Percentiles rank a stretch among this genome's conserved stretches.
These are phyloP conservation scores for Dicentrarchus labrax DNA, from an alignment of 2,113 vertebrate genomes.

Conservation along the genomic window DNA sequence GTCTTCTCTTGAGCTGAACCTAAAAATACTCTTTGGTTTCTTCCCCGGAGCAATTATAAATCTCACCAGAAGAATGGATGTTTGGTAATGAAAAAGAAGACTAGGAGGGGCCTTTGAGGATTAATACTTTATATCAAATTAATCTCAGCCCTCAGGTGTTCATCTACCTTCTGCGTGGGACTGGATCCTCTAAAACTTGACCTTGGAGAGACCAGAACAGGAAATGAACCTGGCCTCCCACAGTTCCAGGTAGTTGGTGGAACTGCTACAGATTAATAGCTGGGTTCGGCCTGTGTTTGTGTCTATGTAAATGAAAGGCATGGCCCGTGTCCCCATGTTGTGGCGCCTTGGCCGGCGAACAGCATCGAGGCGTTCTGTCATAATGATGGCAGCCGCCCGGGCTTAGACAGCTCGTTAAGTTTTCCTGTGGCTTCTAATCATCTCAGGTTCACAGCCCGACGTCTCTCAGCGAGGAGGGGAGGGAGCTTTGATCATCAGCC, in stretches of 20 bases:
- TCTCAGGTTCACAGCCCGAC: constrained; percentile 54
- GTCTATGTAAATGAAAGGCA: constrained; percentile 65
- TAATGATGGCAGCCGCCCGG: constrained; percentile 59
- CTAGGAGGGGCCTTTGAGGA: constrained; percentile 23
- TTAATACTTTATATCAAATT: constrained; percentile 70
- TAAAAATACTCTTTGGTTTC: constrained; percentile 51
- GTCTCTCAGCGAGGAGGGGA: constrained; percentile 33
- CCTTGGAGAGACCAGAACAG: constrained; percentile 43
- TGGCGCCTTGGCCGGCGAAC: constrained; percentile 33
- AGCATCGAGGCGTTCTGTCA: constrained; percentile 31
- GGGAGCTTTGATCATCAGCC: constrained; percentile 71
- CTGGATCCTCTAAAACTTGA: constrained; percentile 47
- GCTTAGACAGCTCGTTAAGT: constrained; percentile 72
- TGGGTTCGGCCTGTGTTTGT: constrained; percentile 29
- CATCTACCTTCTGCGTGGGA: constrained; percentile 34
- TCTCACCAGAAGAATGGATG: constrained; percentile 38
- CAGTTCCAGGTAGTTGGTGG: constrained; percentile 4
- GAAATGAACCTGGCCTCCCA: constrained; percentile 60
- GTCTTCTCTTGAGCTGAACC: constrained; percentile 11
- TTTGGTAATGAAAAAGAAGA: constrained; percentile 61
- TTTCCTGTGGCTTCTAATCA: constrained; percentile 72
- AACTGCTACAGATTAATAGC: constrained; percentile 51
- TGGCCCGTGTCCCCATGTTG: constrained; percentile 35
- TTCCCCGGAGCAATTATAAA: constrained; percentile 56
- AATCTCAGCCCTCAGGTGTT: constrained; percentile 59